Percentiles rank a stretch among this genome's conserved stretches.
These are phyloP conservation scores for Phymanthus crucifer DNA, from an alignment of 92 coral and sea anemone species.

Conservation along the genomic window DNA sequence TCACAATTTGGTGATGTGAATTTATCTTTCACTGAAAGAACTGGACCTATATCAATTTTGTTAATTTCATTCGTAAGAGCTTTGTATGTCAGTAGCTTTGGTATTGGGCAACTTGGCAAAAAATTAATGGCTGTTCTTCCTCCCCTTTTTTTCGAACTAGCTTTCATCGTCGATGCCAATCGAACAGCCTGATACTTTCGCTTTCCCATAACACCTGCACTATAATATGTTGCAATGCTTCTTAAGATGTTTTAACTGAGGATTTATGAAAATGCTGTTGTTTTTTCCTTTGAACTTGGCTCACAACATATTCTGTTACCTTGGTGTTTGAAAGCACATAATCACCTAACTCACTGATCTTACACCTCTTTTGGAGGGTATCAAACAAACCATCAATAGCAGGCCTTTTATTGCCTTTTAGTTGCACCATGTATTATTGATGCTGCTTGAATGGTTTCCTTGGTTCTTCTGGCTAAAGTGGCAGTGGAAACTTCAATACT, in stretches of 20 bases:
- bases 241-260: conserved; percentile 13
- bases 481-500: background rate
- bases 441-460: conserved; percentile 28
- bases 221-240: conserved; percentile 54
- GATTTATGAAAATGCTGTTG: conserved; percentile 37
- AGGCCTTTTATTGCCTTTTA: conserved; percentile 17
- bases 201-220: conserved; percentile 63
- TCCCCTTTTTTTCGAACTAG: conserved; percentile 46
- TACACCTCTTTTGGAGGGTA: conserved; percentile 53
- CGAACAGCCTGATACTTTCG: conserved; percentile 50
- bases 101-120: conserved; percentile 49
- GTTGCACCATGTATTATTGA: conserved; percentile 48
- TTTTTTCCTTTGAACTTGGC: conserved; percentile 17
- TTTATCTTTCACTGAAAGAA: conserved; percentile 46
- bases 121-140: conserved; percentile 37
- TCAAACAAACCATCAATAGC: conserved; percentile 59
- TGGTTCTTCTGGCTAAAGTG: background rate
- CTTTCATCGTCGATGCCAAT: conserved; percentile 41
- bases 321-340: conserved; percentile 36
- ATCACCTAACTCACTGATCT: conserved; percentile 37
- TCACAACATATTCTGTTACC: conserved; percentile 33
- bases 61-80: conserved; percentile 36
- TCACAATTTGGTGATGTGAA: conserved; percentile 37
- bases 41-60: conserved; percentile 56
- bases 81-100: conserved; percentile 51